Base-by-base conservation (phyloP, 2,888 invertebrate species). In the Isoperla grammatica region DNA sequence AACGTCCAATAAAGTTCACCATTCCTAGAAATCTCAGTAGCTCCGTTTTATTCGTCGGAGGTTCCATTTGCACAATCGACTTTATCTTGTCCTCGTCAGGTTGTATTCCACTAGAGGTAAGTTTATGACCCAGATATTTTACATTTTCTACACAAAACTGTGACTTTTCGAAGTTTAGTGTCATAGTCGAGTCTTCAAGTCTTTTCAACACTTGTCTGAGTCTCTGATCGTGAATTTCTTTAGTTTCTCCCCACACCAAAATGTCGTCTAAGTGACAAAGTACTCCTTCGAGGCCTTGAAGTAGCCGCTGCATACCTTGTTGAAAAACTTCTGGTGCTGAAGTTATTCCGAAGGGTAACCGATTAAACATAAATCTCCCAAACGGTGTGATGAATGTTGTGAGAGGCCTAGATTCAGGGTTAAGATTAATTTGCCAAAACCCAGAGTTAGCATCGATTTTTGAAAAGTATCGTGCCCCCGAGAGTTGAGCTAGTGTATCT, bases 271-370 rank as follows among this genome's bases (percentile, higher is more conserved):
- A 23, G 59, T 59, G 60, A 2, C 50, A n/a, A 11, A 55, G 11
- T 19, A 63, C 50, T 17, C 62, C 61, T 1, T 48, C 39, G 8
- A 66, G 46, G 12, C 49, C 62, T 29, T 29, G 29, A 29, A 29
- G 29, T 29, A 29, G n/a, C 29, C 8, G 4, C 8, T 56, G 56
- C 35, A 65, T 58, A 8, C 23, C 20, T 40, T 61, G 55, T 22
- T 66, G 62, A 59, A 67, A 64, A 20, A 64, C 59, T 22, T 66
- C 65, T 13, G 62, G 60, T 5, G 65, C 62, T 11, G 48, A 54
- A 6, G 19, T 58, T 17, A 67, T 49, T 11, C 68, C 67, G 63
- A 66, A 68, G 9, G 65, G 67, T 12, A 69, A 46, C 40, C 65
- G 50, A 35, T 64, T 29, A 56, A 67, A 69, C 23, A 59, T 63